These are phyloP conservation scores for Pasiphila rectangulata DNA, from an alignment of 2,888 invertebrate species.

Conservation along the genomic window DNA sequence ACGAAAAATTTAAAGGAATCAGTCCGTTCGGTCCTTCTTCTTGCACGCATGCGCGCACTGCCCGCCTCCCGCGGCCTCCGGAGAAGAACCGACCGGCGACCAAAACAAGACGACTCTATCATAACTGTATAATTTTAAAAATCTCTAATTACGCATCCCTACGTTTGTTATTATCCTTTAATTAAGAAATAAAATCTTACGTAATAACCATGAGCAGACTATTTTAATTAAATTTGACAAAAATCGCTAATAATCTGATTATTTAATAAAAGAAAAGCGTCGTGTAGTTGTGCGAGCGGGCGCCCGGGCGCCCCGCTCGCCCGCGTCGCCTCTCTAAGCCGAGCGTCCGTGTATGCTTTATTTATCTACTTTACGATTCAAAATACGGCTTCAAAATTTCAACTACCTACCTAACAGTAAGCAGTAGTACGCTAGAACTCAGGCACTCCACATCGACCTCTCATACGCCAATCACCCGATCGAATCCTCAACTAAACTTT, in stretches of 20 bases:
- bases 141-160: slow-evolving; percentile 80
- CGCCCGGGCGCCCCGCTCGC: slow-evolving; percentile 39
- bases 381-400: slow-evolving; percentile 79
- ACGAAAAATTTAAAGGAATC: slow-evolving; percentile 72
- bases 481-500: slow-evolving; percentile 75
- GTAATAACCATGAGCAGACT: slow-evolving; percentile 79
- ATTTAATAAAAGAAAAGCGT: slow-evolving; percentile 74
- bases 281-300: slow-evolving; percentile 40
- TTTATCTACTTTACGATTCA: slow-evolving; percentile 75
- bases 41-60: slow-evolving; percentile 19
- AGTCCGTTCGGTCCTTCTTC: slow-evolving; percentile 54
- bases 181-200: slow-evolving; percentile 81
- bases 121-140: slow-evolving; percentile 81
- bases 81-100: slow-evolving; percentile 54
- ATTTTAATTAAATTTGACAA: slow-evolving; percentile 78
- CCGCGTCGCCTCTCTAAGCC: slow-evolving; percentile 52
- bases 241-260: slow-evolving; percentile 76
- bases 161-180: slow-evolving; percentile 80
- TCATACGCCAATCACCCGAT: slow-evolving; percentile 76
- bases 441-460: slow-evolving; percentile 78
- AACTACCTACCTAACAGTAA: slow-evolving; percentile 82
- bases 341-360: slow-evolving; percentile 72
- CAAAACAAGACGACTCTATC: slow-evolving; percentile 72
- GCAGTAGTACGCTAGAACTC: slow-evolving; percentile 78
- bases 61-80: slow-evolving; percentile 18